These are phyloP conservation scores for Scopus umbretta DNA, from an alignment of 2,113 vertebrate genomes.

Conservation along the genomic window DNA sequence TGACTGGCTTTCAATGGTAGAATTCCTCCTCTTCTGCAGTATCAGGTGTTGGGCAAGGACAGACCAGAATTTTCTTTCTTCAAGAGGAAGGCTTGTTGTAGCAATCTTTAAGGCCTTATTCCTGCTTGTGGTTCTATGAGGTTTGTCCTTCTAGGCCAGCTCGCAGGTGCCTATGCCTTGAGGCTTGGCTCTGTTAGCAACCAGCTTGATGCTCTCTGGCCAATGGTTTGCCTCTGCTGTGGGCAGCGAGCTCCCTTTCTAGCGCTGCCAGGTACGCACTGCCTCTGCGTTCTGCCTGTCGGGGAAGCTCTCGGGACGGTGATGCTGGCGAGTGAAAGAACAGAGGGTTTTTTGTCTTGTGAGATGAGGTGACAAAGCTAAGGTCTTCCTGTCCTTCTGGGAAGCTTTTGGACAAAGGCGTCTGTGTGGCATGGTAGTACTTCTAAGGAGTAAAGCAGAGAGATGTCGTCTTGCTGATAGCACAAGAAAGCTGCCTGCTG, in stretches of 20 bases:
- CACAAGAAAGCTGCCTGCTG: background rate
- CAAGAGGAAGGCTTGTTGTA: background rate
- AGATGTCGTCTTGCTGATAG: background rate
- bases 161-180: background rate
- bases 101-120: background rate
- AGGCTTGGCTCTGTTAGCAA: background rate
- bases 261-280: accelerated
- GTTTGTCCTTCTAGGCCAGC: background rate
- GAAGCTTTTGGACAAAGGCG: background rate
- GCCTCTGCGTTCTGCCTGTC: no score
- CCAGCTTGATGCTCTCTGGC: background rate
- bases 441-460: background rate
- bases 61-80: background rate
- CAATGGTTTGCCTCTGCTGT: background rate
- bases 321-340: background rate
- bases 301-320: background rate
- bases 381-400: background rate
- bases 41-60: background rate
- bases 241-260: background rate
- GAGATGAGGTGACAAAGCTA: background rate
- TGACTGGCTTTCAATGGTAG: background rate
- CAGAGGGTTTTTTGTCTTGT: background rate
- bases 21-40: background rate
- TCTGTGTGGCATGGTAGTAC: background rate
- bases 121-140: background rate